Evolutionary conservation across 2,888 invertebrate species (phyloP).

Genomic region (Drosophila atripex): DNA sequence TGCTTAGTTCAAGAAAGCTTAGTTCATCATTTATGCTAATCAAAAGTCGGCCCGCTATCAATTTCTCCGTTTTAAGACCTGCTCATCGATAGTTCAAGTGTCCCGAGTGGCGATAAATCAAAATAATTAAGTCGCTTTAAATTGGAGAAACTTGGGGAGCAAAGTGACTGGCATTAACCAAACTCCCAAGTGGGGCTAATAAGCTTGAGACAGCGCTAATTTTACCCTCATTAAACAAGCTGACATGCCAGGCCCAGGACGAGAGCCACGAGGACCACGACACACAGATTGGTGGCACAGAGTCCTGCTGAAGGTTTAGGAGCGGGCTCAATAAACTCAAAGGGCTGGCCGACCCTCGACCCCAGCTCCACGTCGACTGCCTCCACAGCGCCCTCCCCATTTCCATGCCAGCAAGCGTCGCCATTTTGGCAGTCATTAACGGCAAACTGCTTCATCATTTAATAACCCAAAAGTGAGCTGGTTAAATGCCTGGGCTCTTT

Average conservation of each 20-base stretch:
- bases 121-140: slow-evolving; percentile 76
- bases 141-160: slow-evolving; percentile 50
- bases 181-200: slow-evolving; percentile 78
- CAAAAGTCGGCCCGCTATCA: slow-evolving; percentile 50
- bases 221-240: slow-evolving; percentile 80
- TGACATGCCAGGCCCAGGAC: slow-evolving; percentile 60
- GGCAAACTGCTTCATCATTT: slow-evolving; percentile 80
- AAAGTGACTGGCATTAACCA: slow-evolving; percentile 74
- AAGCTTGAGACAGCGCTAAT: slow-evolving; percentile 79
- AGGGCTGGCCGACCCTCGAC: slow-evolving; percentile 47
- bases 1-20: slow-evolving; percentile 22
- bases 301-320: slow-evolving; percentile 62
- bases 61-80: slow-evolving; percentile 42
- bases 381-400: slow-evolving; percentile 25
- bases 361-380: slow-evolving; percentile 15
- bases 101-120: slow-evolving; percentile 63
- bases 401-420: slow-evolving; percentile 58
- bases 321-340: slow-evolving; percentile 72
- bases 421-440: slow-evolving; percentile 79
- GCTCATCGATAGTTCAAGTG: slow-evolving; percentile 55
- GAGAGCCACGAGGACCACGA: slow-evolving; percentile 13
- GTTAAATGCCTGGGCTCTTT: slow-evolving; percentile 70
- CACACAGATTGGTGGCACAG: slow-evolving; percentile 53
- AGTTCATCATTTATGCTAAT: slow-evolving; percentile 57
- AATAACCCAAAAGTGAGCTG: slow-evolving; percentile 81